Percentiles rank a stretch among this genome's conserved stretches.
These are phyloP conservation scores for Phainopepla nitens DNA, from an alignment of 2,113 vertebrate genomes.

Conservation along the genomic window DNA sequence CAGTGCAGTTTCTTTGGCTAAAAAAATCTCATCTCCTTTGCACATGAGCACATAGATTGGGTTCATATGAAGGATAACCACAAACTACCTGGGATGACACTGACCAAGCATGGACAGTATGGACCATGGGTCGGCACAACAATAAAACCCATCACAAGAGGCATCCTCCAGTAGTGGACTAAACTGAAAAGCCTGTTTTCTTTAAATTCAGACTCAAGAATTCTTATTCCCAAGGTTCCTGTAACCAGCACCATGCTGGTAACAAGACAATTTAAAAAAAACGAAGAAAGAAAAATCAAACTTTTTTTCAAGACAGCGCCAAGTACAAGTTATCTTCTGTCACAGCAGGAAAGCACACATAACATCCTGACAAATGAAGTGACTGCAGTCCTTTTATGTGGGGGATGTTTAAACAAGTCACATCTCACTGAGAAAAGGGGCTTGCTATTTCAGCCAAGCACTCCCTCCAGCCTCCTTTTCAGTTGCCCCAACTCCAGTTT, in stretches of 20 bases:
- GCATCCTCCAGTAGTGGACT: not conserved
- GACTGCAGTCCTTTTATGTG: not conserved
- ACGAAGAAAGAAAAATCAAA: rapidly evolving
- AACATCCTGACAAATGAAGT: not conserved
- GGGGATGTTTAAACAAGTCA: not conserved
- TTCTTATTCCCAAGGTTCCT: not conserved
- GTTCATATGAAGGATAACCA: not conserved
- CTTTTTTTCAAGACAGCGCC: not conserved
- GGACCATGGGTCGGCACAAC: not conserved
- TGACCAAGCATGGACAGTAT: not conserved
- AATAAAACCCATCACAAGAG: not conserved
- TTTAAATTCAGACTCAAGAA: not conserved
- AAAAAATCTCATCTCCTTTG: not conserved
- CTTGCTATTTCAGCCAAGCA: not conserved
- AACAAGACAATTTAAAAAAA: not conserved
- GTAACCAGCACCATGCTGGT: rapidly evolving
- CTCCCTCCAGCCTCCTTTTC: not conserved
- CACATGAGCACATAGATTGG: rapidly evolving
- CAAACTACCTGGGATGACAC: too few species aligned
- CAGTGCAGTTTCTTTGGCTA: not conserved
- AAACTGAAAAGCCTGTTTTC: not conserved
- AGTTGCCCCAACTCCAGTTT: not conserved
- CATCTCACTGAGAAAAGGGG: rapidly evolving
- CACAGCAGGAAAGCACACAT: not conserved
- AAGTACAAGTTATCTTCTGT: not conserved